Evolutionary conservation across 92 coral and sea anemone species (phyloP).

Genomic region (Phenganax stokvisi): DNA sequence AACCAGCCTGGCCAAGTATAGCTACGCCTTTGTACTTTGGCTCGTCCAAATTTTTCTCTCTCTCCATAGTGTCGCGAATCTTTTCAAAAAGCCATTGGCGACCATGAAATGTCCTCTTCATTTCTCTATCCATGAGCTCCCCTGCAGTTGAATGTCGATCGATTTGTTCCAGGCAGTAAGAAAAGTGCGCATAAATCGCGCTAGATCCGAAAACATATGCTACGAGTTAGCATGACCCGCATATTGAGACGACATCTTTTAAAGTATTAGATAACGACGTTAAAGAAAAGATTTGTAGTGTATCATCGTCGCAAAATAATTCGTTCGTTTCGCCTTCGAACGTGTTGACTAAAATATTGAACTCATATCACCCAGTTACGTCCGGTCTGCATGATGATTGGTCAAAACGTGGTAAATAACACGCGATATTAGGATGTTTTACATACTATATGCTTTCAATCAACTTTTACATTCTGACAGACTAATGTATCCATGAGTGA

Average conservation of each 20-base stretch:
- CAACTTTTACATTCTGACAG: not conserved
- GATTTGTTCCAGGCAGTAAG: not conserved
- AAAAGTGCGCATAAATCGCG: not conserved
- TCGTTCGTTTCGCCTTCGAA: constrained; percentile 12
- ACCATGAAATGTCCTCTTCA: constrained; percentile 68
- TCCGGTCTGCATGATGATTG: constrained; percentile 33
- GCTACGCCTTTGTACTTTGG: constrained; percentile 81
- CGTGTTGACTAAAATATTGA: constrained; percentile 33
- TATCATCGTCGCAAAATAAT: constrained; percentile 16
- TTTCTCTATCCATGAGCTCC: constrained; percentile 55
- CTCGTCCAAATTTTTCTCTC: constrained; percentile 67
- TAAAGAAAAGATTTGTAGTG: constrained; percentile 14
- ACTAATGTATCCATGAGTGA: not conserved
- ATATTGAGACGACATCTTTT: not conserved
- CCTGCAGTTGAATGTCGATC: constrained; percentile 21
- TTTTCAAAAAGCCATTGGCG: constrained; percentile 98
- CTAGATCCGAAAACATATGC: not conserved
- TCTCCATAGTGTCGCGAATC: constrained; percentile 67
- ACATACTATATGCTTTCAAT: constrained; percentile 27
- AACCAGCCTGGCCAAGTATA: constrained; percentile 89
- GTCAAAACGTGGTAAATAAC: constrained; percentile 31
- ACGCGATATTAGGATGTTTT: constrained; percentile 34
- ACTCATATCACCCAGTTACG: constrained; percentile 20
- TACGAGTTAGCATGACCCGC: not conserved
- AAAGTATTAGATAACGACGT: not conserved